Percentiles rank a stretch among this genome's conserved stretches.
Evolutionary conservation across 1,140 invertebrate genomes (phyloP).

Genomic region (Brachionus angularis): DNA sequence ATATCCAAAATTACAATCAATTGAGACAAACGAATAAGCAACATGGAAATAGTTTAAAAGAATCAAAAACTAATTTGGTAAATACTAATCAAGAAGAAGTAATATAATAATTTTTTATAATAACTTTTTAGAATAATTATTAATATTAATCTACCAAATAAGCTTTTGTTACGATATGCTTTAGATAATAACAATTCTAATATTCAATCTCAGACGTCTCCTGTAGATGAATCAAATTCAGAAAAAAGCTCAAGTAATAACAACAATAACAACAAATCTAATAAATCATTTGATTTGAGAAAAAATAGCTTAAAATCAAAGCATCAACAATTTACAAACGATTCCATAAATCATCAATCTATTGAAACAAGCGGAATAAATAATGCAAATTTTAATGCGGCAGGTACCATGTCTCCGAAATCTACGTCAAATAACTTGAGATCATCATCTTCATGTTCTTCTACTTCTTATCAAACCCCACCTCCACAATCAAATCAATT

Average conservation of each 20-base stretch:
- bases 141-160: neutral
- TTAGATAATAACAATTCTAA: slow-evolving; percentile 20
- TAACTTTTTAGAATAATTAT: neutral
- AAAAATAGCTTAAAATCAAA: slow-evolving; percentile 7
- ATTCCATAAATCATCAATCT: slow-evolving; percentile 1
- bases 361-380: no score
- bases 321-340: slow-evolving; percentile 16
- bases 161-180: slow-evolving; percentile 1
- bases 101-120: neutral
- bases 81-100: slow-evolving; percentile 27
- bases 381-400: neutral
- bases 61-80: neutral
- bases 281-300: neutral
- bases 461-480: slow-evolving; percentile 31
- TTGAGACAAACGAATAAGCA: neutral
- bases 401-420: neutral
- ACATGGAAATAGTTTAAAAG: neutral
- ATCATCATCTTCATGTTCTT: slow-evolving; percentile 22
- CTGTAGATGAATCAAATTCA: neutral
- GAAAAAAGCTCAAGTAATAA: neutral
- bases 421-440: neutral
- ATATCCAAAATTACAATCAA: neutral
- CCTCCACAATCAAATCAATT: neutral
- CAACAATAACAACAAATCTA: neutral
- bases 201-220: neutral